phyloP scores from a whole-genome alignment of 2,888 invertebrate species.

The Geophilus truncorum region DNA sequence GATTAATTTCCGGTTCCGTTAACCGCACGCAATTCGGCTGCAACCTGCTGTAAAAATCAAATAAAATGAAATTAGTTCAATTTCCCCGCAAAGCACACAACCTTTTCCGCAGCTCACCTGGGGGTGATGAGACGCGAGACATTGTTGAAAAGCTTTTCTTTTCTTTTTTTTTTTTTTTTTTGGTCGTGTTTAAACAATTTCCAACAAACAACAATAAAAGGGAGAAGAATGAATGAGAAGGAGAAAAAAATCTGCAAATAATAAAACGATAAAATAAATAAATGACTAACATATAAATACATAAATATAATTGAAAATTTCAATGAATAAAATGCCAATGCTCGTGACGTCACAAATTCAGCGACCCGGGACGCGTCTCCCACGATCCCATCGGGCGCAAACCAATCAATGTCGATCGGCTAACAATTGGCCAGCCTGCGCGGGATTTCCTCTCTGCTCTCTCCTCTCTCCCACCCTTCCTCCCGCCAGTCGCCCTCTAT shows the following conservation, averaged over 20 bases:
- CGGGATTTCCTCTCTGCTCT: slow-evolving; percentile 29
- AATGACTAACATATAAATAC: neutral
- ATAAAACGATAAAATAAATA: neutral
- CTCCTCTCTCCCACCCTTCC: too few relatives aligned
- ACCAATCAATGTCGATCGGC: slow-evolving; percentile 28
- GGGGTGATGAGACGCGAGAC: slow-evolving; percentile 12
- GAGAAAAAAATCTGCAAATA: neutral
- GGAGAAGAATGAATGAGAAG: neutral
- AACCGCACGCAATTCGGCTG: neutral
- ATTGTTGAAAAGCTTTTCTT: neutral
- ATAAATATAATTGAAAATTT: neutral
- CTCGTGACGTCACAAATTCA: neutral
- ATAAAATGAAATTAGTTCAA: slow-evolving; percentile 1
- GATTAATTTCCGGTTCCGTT: slow-evolving; percentile 23
- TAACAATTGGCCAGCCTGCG: slow-evolving; percentile 22
- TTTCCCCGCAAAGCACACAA: neutral
- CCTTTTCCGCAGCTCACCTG: slow-evolving; percentile 1
- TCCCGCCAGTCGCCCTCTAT: neutral
- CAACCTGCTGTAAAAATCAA: neutral
- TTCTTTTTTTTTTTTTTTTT: too few relatives aligned
- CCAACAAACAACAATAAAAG: neutral
- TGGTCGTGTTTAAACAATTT: too few relatives aligned
- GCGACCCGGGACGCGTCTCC: slow-evolving; percentile 19
- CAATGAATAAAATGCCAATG: neutral
- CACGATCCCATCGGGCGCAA: slow-evolving; percentile 18